phyloP scores from a whole-genome alignment of 2,888 invertebrate genomes.

The Falcaria lacertinaria region DNA sequence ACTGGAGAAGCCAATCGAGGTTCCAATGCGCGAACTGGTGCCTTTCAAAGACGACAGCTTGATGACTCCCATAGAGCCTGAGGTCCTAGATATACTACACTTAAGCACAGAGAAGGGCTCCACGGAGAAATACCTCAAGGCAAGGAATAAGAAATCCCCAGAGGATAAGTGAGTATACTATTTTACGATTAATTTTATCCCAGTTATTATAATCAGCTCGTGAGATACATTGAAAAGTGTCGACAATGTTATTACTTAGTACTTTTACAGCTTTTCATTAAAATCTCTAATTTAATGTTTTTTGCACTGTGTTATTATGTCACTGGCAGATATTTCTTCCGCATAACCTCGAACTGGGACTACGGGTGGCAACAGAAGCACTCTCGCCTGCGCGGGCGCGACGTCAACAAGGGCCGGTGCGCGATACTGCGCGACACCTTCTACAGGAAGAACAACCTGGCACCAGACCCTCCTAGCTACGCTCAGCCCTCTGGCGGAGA shows the following conservation, averaged over 20 bases:
- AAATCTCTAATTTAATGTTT: not conserved
- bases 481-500: conserved; percentile 64
- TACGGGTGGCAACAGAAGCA: conserved; percentile 81
- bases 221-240: no score
- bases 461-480: conserved; percentile 78
- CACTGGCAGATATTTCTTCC: conserved; percentile 67
- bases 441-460: conserved; percentile 77
- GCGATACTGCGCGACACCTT: conserved; percentile 76
- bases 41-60: conserved; percentile 41
- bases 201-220: no score
- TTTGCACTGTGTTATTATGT: not conserved
- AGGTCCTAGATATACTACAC: conserved; percentile 61
- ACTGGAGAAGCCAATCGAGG: conserved; percentile 28
- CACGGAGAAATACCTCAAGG: conserved; percentile 64
- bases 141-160: conserved; percentile 68
- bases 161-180: conserved; percentile 77
- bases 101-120: conserved; percentile 70
- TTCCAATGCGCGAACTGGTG: conserved; percentile 33
- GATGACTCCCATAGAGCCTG: conserved; percentile 77
- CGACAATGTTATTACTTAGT: no score
- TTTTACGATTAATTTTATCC: no score
- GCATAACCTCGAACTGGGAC: conserved; percentile 70
- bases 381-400: conserved; percentile 40
- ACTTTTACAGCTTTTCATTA: no score
- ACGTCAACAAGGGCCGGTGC: conserved; percentile 69